A percentile compares a stretch with the other conserved stretches of the same genome.
Evolutionary conservation across 1,140 invertebrate genomes (phyloP).

Genomic region (Diorhabda elongata): DNA sequence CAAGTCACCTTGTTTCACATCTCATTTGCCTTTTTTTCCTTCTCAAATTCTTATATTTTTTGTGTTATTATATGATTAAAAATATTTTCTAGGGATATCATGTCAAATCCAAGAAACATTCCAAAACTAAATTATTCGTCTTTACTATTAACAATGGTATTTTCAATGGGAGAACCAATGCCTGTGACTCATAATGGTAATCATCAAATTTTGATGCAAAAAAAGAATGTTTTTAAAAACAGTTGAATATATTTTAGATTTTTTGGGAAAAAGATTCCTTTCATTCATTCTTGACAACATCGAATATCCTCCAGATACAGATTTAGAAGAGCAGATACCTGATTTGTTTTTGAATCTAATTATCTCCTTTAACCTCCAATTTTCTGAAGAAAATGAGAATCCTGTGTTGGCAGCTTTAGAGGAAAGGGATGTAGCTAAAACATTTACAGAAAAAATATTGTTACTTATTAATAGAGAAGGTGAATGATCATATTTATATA

Average conservation of each 20-base stretch:
- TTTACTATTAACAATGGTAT: constrained; percentile 75
- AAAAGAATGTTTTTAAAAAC: not conserved
- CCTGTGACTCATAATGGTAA: constrained; percentile 76
- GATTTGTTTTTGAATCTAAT: constrained; percentile 80
- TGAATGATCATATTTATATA: constrained; percentile 45
- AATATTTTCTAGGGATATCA: constrained; percentile 59
- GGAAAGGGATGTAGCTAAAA: constrained; percentile 68
- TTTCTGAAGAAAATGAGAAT: constrained; percentile 63
- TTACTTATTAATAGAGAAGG: constrained; percentile 85
- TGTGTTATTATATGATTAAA: no score
- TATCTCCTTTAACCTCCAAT: constrained; percentile 86
- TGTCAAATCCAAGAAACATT: constrained; percentile 64
- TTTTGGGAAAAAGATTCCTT: constrained; percentile 75
- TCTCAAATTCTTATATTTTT: no score
- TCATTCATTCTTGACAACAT: constrained; percentile 74
- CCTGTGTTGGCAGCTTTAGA: constrained; percentile 71
- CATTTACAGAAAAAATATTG: constrained; percentile 85
- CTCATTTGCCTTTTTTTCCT: no score
- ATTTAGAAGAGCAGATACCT: constrained; percentile 73
- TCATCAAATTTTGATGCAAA: constrained; percentile 13
- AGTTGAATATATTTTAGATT: constrained; percentile 55
- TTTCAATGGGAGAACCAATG: constrained; percentile 84
- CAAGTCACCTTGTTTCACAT: no score
- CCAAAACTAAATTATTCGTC: constrained; percentile 71
- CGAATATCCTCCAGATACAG: constrained; percentile 71